Base-by-base conservation (phyloP, 2,888 invertebrate genomes). In the Lydus trimaculatus region DNA sequence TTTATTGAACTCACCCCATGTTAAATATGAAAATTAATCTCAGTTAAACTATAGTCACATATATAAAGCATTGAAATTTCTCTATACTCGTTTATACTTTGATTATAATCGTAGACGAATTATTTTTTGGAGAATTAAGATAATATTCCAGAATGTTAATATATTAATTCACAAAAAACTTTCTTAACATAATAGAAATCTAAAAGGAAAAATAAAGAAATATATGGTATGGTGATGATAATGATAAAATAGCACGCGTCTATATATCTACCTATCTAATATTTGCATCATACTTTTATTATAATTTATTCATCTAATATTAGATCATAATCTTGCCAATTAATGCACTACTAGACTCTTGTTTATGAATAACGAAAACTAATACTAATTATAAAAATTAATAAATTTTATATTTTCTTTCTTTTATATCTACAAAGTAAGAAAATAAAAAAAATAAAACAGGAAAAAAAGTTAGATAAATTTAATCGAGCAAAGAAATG, bases 21-120 rank as follows among this genome's bases (percentile, higher is more conserved):
- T n/a, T n/a, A n/a, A 36, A 63, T 31, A 61, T 71, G 68, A 72
- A 72, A 72, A 68, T 68, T 68, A 66, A 71, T 73, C 72, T 69
- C 65, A 66, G 69, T 70, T 63, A 71, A 70, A 71, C 71, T 66
- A 65, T 63, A 73, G 68, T 73, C 67, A 70, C 69, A 68, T 69
- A 73, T 69, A 75, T 75, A 73, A 75, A 75, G 72, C 70, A 70
- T 61, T 28, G 61, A 64, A 20, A 17, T 56, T 66, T 61, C 28
- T 66, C 66, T 64, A 66, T 70, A 70, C 64, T 61, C 66, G 62
- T 70, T n/a, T n/a, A n/a, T n/a, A n/a, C n/a, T n/a, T n/a, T n/a
- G n/a, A 64, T 64, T 36, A 23, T 13, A 25, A 52, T 52, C 52
- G 23, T n/a, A 48, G 11, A 9, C 20, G 48, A 20, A 48, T 48